Evolutionary conservation across 2,888 invertebrate species (phyloP), one percentile per base, ranked within the genome.

Genomic region (Ophion slaviceki): DNA sequence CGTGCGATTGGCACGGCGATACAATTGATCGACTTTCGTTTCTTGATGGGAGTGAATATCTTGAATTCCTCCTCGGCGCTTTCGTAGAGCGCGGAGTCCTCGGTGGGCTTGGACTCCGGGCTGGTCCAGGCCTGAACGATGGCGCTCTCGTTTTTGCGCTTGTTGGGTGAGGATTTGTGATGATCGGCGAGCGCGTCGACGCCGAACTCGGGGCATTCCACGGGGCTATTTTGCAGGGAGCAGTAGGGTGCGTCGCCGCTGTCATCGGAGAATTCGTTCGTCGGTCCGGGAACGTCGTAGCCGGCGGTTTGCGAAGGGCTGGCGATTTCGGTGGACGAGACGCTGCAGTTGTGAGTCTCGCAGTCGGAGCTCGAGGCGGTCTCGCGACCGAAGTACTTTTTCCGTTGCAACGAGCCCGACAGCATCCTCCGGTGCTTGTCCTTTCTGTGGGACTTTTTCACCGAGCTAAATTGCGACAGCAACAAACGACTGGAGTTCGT

Each of bases 11-110:
- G 80, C 14, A 80, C 59, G 10, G 36, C 64, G 7, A 64, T 7
- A 7, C 1, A 47, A 20, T 64, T 72, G 45, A 87, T 79, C 7
- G 90, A 79, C 80, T 87, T 90, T 62, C 91, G 89, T 47, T 91
- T 92, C 62, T 92, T 92, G 4, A 93, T 91, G 0, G 93, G 92
- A 11, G 92, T 92, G 76, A 91, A 92, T 85, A 93, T 93, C 84
- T 91, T 88, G 84, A 93, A 93, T 61, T 91, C 92, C 20, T 90
- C 89, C n/a, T 90, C 88, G 28, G 84, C 84, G 36, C 80, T 84
- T 64, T 88, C 85, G 20, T 84, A 86, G 4, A 87, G 86, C n/a
- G 82, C 82, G 4, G 80, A 86, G 2, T 10, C 20, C 10, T 61
- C 61, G 24, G 0, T 11, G 24, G 2, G 8, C 8, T 20, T 7